Evolutionary conservation across 2,888 invertebrate genomes (phyloP).

Genomic region (Norana najaformis): DNA sequence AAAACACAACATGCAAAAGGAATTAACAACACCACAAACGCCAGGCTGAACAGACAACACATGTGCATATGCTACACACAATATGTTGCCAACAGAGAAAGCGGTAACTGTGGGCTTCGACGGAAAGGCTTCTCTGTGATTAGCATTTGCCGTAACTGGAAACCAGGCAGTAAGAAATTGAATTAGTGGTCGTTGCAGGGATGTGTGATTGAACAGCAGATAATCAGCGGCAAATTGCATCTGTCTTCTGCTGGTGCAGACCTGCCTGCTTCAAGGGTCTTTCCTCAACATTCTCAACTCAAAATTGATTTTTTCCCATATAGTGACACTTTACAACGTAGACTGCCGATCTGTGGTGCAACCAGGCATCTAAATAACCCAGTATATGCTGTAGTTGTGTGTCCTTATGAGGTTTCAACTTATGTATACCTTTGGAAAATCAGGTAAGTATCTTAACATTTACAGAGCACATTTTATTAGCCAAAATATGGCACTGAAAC

Average conservation of each 20-base stretch:
- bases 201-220: conserved; percentile 4
- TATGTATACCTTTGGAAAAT: no score
- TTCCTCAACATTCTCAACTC: neutral
- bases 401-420: no score
- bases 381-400: no score
- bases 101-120: neutral
- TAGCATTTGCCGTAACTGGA: neutral
- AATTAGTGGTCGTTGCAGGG: neutral
- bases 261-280: neutral
- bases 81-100: neutral
- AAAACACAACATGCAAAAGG: no score
- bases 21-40: neutral
- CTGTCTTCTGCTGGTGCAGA: neutral
- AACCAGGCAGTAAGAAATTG: neutral
- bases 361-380: neutral
- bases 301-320: neutral
- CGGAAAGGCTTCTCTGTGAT: conserved; percentile 1
- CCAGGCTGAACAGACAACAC: neutral
- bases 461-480: no score
- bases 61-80: neutral
- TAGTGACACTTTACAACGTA: neutral
- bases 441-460: no score
- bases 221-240: neutral
- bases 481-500: no score
- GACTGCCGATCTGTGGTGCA: neutral